Conservation (phyloP, 53 echinoderm and acorn worm genomes). For the Antedon mediterranea region DNA sequence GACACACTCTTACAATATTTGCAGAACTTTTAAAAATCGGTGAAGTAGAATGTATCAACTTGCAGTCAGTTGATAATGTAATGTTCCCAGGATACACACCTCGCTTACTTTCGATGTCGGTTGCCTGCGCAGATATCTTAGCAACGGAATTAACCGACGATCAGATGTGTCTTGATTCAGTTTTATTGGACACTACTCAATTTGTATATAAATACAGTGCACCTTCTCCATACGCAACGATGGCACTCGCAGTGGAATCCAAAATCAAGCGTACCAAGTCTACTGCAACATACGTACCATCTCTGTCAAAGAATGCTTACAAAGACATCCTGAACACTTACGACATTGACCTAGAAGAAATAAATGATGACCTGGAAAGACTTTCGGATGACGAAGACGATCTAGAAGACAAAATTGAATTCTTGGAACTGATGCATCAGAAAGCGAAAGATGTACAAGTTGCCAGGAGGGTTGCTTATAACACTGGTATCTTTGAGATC, state of each 20-base stretch:
- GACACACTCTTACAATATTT: neutral
- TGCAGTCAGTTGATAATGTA: neutral
- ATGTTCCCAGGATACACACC: neutral
- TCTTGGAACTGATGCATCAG: neutral
- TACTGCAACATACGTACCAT: neutral
- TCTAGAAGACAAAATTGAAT: neutral
- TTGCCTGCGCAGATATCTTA: neutral
- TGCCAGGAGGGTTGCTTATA: neutral
- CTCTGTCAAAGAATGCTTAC: neutral
- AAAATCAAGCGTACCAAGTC: neutral
- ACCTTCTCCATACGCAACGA: neutral
- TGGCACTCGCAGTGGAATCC: neutral
- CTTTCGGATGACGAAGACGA: neutral
- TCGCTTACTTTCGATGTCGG: neutral
- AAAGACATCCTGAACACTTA: neutral
- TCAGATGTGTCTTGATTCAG: neutral
- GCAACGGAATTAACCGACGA: neutral
- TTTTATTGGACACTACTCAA: neutral
- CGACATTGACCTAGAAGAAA: neutral
- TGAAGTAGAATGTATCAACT: neutral
- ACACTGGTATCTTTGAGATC: neutral
- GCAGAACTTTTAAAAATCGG: neutral
- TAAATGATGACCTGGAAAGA: neutral
- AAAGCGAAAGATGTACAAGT: neutral
- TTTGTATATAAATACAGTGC: neutral